phyloP scores from a whole-genome alignment of 2,113 vertebrate species.

The Xyrauchen texanus region DNA sequence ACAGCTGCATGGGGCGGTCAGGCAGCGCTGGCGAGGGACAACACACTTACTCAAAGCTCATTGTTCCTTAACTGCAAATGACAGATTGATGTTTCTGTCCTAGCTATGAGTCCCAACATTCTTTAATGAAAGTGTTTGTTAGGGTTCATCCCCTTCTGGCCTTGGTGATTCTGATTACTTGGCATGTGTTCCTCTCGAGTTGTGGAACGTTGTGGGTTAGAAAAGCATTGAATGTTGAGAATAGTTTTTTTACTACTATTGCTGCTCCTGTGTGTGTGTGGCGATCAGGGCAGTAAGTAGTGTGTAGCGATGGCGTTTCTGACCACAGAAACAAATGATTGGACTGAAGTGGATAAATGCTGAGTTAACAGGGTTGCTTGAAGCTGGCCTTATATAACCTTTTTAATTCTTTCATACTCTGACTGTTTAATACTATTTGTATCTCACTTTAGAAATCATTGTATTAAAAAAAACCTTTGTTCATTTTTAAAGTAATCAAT shows the following conservation, averaged over 20 bases:
- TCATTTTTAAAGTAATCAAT: constrained; percentile 64
- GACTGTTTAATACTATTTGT: constrained; percentile 81
- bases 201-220: no score
- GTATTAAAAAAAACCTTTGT: constrained; percentile 53
- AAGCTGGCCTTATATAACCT: constrained; percentile 77
- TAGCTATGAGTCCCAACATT: constrained; percentile 51
- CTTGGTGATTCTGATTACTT: constrained; percentile 63
- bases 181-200: constrained; percentile 72
- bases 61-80: constrained; percentile 65
- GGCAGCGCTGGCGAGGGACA: constrained; percentile 12
- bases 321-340: constrained; percentile 17
- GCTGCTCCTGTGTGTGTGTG: constrained; percentile 45
- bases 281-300: constrained; percentile 46
- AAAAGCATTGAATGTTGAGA: constrained; percentile 55
- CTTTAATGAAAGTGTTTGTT: constrained; percentile 54
- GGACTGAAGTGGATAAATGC: constrained; percentile 19
- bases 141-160: constrained; percentile 67
- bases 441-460: constrained; percentile 70
- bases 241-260: constrained; percentile 71
- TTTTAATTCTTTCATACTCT: constrained; percentile 76
- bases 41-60: constrained; percentile 68
- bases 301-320: constrained; percentile 61
- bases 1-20: constrained; percentile 60
- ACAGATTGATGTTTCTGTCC: constrained; percentile 55
- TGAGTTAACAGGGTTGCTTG: constrained; percentile 68